Base-by-base conservation (phyloP, 2,113 vertebrate species). In the Phaethornis superciliosus region DNA sequence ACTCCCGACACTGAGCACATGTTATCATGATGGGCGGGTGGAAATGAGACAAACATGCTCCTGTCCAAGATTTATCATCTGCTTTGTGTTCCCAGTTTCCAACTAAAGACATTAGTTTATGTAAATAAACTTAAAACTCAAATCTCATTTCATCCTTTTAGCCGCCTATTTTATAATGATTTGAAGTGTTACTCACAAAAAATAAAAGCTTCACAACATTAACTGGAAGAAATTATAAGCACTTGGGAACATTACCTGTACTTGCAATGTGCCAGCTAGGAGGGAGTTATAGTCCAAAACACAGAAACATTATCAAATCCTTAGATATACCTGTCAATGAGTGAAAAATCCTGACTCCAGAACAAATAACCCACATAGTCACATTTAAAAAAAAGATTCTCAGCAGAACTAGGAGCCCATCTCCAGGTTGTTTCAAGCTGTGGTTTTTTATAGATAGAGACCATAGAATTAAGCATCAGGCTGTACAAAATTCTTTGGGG, bases 1-100 rank as follows among this genome's bases (percentile, higher is more conserved):
- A 42, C 8, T 35, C 26, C 30, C 4, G 2, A 6, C 5, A 9
- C 12, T 71, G 58, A 81, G 70, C 2, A 3, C 0, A 0, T 32
- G 8, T 77, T 59, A 46, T 18, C 6, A 27, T 23, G 9, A 44
- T 49, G 27, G 23, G 12, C 52, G 32, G 13, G 10, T 58, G 18
- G 42, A 88, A 72, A 72, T 12, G 21, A 70, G 26, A 62, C 42
- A 52, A 9, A 4, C 8, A 26, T 26, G 7, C 5, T 87, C 47
- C 26, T 74, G n/a, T 33, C 32, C 46, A 65, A 81, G 51, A 40
- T 33, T 44, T 89, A 55, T 52, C 1, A 32, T 47, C 26, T 87
- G 11, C 6, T 81, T 69, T 56, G 3, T 77, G 23, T 44, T 8
- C 8, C 3, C 10, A 65, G 18, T 54, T 64, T 81, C 40, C 35